These are phyloP conservation scores for Archaeoteleia sp. DNA, from an alignment of 2,888 invertebrate species.

Conservation along the genomic window DNA sequence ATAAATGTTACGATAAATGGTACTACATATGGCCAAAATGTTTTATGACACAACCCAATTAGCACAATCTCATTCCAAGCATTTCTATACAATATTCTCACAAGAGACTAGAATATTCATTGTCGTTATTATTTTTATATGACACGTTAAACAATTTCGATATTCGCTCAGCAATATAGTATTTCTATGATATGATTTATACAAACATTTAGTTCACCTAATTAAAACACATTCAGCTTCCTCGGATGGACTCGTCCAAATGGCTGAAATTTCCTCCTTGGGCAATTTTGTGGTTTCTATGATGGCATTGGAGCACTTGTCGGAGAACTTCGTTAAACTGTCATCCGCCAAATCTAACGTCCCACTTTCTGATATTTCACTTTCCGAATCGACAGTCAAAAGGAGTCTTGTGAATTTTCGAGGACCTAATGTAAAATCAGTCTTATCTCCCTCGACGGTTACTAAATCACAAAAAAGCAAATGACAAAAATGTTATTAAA, in stretches of 20 bases:
- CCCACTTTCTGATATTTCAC: slow-evolving; percentile 67
- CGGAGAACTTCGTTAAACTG: slow-evolving; percentile 82
- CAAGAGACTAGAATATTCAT: too few relatives aligned
- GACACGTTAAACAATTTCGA: neutral
- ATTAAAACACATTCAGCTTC: slow-evolving; percentile 92
- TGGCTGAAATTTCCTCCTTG: slow-evolving; percentile 89
- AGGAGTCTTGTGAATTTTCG: slow-evolving; percentile 89
- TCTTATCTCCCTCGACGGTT: slow-evolving; percentile 81
- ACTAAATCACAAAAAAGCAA: slow-evolving; percentile 74
- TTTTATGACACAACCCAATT: too few relatives aligned
- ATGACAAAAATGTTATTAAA: too few relatives aligned
- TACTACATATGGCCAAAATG: too few relatives aligned
- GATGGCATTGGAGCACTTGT: slow-evolving; percentile 89
- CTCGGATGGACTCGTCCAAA: slow-evolving; percentile 92
- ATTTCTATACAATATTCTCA: too few relatives aligned
- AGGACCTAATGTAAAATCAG: slow-evolving; percentile 75
- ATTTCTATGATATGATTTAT: slow-evolving; percentile 14
- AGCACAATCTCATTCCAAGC: too few relatives aligned
- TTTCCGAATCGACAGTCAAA: slow-evolving; percentile 79
- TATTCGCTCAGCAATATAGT: neutral
- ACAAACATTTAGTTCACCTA: slow-evolving; percentile 77
- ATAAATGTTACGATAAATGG: too few relatives aligned
- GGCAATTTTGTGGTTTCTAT: slow-evolving; percentile 86
- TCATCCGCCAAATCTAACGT: slow-evolving; percentile 75
- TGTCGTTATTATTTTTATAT: too few relatives aligned